Base-by-base conservation (phyloP, 2,888 invertebrate species). In the Ptychoptera contaminata region DNA sequence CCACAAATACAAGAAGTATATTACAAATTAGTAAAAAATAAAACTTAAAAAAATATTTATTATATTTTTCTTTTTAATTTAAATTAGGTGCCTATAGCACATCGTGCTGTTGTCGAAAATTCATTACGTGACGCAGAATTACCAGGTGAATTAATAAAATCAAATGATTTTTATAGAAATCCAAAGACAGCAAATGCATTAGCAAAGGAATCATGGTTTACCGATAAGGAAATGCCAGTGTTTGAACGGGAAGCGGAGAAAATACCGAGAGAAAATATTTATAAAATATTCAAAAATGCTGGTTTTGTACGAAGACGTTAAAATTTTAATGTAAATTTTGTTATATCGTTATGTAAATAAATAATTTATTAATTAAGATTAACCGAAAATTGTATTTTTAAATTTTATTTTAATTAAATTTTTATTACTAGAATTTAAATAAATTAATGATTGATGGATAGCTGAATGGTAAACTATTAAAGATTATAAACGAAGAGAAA, bases 181-280 rank as follows among this genome's bases (percentile, higher is more conserved):
- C 85, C 85, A 0, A 61, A 69, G 2, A 73, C 83, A 10, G 85
- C 81, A 7, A 76, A 75, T 7, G 78, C 75, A 0, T 67, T 87
- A 9, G 85, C 86, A 1, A 77, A 78, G 54, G 82, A 81, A 54
- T 84, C 85, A 0, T 83, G 84, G 81, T 76, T 83, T 51, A 72
- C 76, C 0, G 73, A 79, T 51, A 82, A 82, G 56, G 84, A 85
- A 60, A 80, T 78, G 71, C 80, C 78, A 48, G 85, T 86, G 1
- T 71, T 77, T 37, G 74, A 85, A 56, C 71, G 87, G 10, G 85
- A 85, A 56, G 79, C 85, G 0, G 84, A 86, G 54, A 81, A 81
- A 60, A 87, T 87, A 48, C 78, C 85, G 0, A 70, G 86, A 2
- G 75, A 77, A 49, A 77, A 77, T 57, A 82, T 87, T 46, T 82